phyloP scores from a whole-genome alignment of 2,113 vertebrate genomes.

The Willisornis vidua region DNA sequence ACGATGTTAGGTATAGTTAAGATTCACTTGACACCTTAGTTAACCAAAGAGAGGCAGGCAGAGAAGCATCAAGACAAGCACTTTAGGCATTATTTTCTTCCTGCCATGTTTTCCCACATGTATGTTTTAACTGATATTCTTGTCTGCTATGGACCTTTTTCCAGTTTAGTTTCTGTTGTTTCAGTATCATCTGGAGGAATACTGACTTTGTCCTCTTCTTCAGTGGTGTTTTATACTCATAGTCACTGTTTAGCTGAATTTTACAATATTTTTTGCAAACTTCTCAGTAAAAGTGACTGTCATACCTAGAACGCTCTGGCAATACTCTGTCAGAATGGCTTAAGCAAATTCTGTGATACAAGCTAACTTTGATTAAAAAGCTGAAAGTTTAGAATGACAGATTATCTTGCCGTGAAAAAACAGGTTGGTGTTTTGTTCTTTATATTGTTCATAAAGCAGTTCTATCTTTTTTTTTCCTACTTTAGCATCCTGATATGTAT shows the following conservation, averaged over 20 bases:
- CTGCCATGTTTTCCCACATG: background rate
- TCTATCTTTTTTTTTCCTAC: background rate
- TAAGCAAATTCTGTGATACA: background rate
- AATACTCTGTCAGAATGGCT: background rate
- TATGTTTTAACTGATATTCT: background rate
- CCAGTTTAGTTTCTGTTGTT: background rate
- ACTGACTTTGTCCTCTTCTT: background rate
- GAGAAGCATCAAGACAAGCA: background rate
- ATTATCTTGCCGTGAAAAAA: background rate
- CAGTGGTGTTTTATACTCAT: background rate
- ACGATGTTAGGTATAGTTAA: background rate
- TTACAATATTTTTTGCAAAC: background rate
- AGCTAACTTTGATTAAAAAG: background rate
- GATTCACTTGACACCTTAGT: background rate
- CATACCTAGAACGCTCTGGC: background rate
- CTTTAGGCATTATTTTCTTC: background rate
- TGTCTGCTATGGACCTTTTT: background rate
- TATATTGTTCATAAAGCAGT: background rate
- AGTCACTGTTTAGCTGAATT: background rate
- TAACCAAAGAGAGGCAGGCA: background rate
- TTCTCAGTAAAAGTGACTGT: background rate
- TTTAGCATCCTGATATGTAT: slow-evolving; percentile 96
- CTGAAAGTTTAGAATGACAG: background rate
- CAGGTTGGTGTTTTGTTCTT: background rate
- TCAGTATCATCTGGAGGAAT: background rate